Evolutionary conservation across 2,113 vertebrate genomes (phyloP).

Genomic region (Thymallus thymallus): DNA sequence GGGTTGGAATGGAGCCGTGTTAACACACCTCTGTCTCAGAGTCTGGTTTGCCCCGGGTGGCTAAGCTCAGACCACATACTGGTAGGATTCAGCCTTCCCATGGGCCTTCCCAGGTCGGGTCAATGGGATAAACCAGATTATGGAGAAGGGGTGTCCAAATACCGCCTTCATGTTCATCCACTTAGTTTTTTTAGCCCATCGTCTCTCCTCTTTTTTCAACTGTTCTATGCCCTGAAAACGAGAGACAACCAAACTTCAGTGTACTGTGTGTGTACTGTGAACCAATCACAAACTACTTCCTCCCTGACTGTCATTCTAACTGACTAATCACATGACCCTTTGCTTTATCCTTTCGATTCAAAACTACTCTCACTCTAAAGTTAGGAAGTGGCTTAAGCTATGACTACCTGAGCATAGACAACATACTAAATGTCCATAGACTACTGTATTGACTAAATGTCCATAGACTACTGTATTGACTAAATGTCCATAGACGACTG

Average conservation of each 20-base stretch:
- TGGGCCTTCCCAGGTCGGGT: conserved; percentile 95
- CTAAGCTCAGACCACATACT: conserved; percentile 94
- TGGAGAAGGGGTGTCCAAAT: conserved; percentile 98
- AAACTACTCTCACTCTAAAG: conserved; percentile 3
- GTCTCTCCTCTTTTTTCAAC: conserved; percentile 99
- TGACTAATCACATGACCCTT: neutral
- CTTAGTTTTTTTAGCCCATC: conserved; percentile 99
- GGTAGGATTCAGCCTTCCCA: conserved; percentile 98
- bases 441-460: no score
- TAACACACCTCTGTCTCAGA: conserved; percentile 33
- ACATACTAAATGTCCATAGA: no score
- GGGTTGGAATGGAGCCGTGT: conserved; percentile 13
- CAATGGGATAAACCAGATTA: conserved; percentile 98
- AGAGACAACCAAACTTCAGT: conserved; percentile 87
- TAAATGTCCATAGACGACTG: no score
- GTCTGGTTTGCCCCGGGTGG: conserved; percentile 23
- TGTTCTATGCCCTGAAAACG: conserved; percentile 99
- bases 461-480: no score
- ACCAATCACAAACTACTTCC: conserved; percentile 7
- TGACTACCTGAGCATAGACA: neutral
- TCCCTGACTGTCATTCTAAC: neutral
- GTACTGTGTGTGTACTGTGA: conserved; percentile 45
- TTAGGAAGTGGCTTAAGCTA: neutral
- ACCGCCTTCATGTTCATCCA: conserved; percentile 99
- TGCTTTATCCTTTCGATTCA: neutral